Conservation (phyloP, 1,140 invertebrate species). For the Drosophila biarmipes region DNA sequence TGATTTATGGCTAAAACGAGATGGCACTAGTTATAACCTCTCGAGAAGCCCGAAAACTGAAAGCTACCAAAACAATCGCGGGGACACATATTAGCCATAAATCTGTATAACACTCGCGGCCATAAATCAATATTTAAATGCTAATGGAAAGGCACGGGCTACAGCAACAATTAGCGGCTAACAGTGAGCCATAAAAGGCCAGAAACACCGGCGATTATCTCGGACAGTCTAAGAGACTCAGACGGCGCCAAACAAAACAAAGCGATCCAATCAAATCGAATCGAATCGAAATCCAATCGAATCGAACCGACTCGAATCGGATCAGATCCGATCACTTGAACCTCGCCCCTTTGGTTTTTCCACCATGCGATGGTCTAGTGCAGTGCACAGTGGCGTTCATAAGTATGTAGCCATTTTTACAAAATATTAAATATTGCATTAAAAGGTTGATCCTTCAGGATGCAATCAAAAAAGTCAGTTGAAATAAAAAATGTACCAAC, state of each 20-base stretch:
- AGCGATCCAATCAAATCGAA: conserved; percentile 18
- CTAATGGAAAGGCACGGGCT: conserved; percentile 19
- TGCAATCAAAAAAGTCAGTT: too few species aligned
- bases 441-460: too few species aligned
- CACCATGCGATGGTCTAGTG: conserved; percentile 25
- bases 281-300: too few species aligned
- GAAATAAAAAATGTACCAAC: too few species aligned
- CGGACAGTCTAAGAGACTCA: conserved; percentile 19
- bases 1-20: conserved; percentile 43
- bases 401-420: neutral
- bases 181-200: conserved; percentile 24
- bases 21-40: conserved; percentile 19
- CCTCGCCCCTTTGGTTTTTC: conserved; percentile 17
- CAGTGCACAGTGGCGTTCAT: neutral
- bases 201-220: conserved; percentile 30
- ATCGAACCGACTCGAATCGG: conserved; percentile 17
- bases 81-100: conserved; percentile 49
- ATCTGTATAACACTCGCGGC: conserved; percentile 46
- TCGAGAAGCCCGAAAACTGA: conserved; percentile 12
- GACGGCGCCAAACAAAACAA: conserved; percentile 45
- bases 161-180: neutral
- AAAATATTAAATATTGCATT: neutral
- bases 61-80: conserved; percentile 38
- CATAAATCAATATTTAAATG: conserved; percentile 57
- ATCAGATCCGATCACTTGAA: conserved; percentile 46